Base-by-base conservation (phyloP, 2,888 invertebrate genomes). In the Dynastes grantii region DNA sequence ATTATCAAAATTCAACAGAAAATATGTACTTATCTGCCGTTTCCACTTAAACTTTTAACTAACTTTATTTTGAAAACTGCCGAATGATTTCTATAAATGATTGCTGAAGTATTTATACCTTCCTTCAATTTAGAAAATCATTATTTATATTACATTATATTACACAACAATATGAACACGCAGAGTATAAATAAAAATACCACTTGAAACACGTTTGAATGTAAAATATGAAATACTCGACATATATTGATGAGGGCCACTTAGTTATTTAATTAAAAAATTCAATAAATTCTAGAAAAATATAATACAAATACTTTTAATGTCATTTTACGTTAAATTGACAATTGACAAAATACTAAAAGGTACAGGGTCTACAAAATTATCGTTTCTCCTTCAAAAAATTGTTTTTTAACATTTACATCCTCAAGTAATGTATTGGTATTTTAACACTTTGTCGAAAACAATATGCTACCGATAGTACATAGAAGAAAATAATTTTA, bases 1-100 rank as follows among this genome's bases (percentile, higher is more conserved):
- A 99, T 99, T 53, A 63, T 71, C 13, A 27, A 49, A 61, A 61
- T 22, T 73, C 40, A 37, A 37, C 32, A 37, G 5, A 4, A 61
- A 51, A 71, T 71, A 32, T 11, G 8, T 55, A 22, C 16, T 22
- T 22, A 71, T 55, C 2, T 37, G 29, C 8, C 22, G 37, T 63
- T 9, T 61, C 4, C 61, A 75, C 73, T 61, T 45, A 45, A 16
- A 61, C 61, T 75, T 75, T 22, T 45, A 61, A 75, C 40, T 49
- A 75, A 61, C 58, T 58, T 68, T 53, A 9, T 13, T 13, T 51
- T 68, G 1, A 27, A n/a, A 68, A 68, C 4, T 68, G 51, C 3
- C 27, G 51, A 68, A 37, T 68, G 68, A 53, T 68, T 53, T 68
- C 45, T 51, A 68, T 13, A 22, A 51, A 51, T n/a, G 51, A 3